A percentile compares a stretch with the other conserved stretches of the same genome.
These are phyloP conservation scores for Stictocephala bisonia DNA, from an alignment of 2,888 invertebrate genomes.

Conservation along the genomic window DNA sequence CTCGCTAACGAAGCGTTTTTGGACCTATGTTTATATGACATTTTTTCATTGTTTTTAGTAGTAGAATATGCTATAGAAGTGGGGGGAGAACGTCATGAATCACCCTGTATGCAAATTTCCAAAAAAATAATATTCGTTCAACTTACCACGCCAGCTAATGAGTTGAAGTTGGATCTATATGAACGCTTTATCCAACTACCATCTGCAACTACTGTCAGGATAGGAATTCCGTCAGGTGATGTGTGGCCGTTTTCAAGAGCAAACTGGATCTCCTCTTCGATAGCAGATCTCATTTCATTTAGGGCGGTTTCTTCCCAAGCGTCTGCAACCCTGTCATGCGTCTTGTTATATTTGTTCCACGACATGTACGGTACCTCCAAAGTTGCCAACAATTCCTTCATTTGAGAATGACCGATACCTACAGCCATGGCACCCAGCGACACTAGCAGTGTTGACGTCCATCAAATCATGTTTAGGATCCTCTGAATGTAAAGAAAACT, in stretches of 20 bases:
- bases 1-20: too few relatives aligned
- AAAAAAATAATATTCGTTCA: too few relatives aligned
- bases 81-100: too few relatives aligned
- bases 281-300: conserved; percentile 33
- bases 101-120: too few relatives aligned
- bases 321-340: conserved; percentile 12
- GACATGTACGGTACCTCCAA: conserved; percentile 31
- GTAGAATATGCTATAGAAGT: too few relatives aligned
- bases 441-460: conserved; percentile 37
- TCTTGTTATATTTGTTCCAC: conserved; percentile 7
- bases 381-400: conserved; percentile 22
- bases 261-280: conserved; percentile 37
- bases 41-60: too few relatives aligned
- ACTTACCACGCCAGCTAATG: conserved; percentile 51
- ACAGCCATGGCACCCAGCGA: conserved; percentile 34
- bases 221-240: conserved; percentile 52
- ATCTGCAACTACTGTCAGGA: conserved; percentile 58
- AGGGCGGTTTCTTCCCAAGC: conserved; percentile 32
- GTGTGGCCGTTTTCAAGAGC: conserved; percentile 55
- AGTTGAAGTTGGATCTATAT: conserved; percentile 52
- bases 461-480: not conserved
- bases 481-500: not conserved
- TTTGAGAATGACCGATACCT: conserved; percentile 37
- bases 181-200: conserved; percentile 59
- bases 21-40: too few relatives aligned